These are phyloP conservation scores for Ectemnius cavifrons DNA, from an alignment of 2,888 invertebrate genomes.

Conservation along the genomic window DNA sequence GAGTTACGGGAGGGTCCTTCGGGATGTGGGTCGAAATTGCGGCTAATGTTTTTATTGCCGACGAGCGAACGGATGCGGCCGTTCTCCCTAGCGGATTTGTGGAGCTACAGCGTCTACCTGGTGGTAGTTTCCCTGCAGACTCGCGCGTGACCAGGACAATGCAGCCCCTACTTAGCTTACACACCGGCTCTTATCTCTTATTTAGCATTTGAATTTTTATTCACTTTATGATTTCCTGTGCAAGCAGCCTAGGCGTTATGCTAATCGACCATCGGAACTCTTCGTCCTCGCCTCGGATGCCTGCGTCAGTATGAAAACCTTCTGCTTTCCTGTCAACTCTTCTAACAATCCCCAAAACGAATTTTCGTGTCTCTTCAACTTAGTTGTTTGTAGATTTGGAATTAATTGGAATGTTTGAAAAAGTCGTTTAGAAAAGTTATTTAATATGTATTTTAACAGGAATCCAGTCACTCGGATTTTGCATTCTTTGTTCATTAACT, in stretches of 20 bases:
- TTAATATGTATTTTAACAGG: too few species aligned
- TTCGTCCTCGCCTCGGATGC: background rate
- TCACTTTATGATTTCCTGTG: constrained; percentile 72
- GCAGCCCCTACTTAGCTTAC: constrained; percentile 66
- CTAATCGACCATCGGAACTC: constrained; percentile 59
- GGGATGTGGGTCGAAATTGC: constrained; percentile 22
- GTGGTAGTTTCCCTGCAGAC: constrained; percentile 58
- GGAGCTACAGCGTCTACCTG: constrained; percentile 46
- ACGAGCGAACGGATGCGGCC: constrained; percentile 29
- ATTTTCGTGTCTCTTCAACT: background rate
- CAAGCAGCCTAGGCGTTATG: constrained; percentile 60
- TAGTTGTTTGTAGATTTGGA: too few species aligned
- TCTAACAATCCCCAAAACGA: background rate
- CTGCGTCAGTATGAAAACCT: background rate
- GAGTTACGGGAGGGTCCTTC: constrained; percentile 1
- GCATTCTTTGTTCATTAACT: too few species aligned
- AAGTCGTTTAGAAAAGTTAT: too few species aligned
- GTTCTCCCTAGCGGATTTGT: constrained; percentile 35
- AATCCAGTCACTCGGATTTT: too few species aligned
- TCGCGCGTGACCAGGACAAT: constrained; percentile 74
- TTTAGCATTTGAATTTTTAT: constrained; percentile 71
- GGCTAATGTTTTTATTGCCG: constrained; percentile 49
- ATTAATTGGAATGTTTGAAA: too few species aligned
- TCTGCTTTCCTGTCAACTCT: constrained; percentile 28
- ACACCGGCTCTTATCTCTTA: constrained; percentile 61